Percentiles rank a stretch among this genome's conserved stretches.
phyloP scores from a whole-genome alignment of 2,797 vertebrate species.

The Eulemur rubriventer region DNA sequence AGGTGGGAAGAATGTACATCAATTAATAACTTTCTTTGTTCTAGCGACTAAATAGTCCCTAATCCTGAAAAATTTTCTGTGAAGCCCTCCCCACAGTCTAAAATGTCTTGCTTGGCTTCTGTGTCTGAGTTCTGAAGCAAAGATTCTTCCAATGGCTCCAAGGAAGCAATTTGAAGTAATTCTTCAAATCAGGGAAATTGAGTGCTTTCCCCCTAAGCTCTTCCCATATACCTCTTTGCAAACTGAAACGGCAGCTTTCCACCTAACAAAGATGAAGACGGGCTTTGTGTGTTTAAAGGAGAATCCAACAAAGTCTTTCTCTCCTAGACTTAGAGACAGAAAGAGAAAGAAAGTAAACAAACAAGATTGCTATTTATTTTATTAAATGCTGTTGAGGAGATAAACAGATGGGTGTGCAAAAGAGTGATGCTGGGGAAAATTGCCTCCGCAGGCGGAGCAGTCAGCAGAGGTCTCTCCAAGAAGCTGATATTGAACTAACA shows the following conservation, averaged over 20 bases:
- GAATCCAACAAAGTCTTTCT: neutral
- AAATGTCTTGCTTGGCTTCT: neutral
- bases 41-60: neutral
- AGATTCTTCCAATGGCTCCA: neutral
- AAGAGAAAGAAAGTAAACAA: neutral
- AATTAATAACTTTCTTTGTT: constrained; percentile 13
- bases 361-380: neutral
- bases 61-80: neutral
- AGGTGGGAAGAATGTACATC: neutral
- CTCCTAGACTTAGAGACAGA: neutral
- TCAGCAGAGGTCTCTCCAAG: neutral
- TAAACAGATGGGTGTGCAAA: neutral
- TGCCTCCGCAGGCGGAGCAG: neutral
- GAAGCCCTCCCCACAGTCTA: neutral
- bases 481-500: neutral
- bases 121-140: neutral
- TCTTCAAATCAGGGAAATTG: neutral
- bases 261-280: neutral
- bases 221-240: neutral
- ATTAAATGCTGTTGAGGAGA: neutral
- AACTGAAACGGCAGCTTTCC: neutral
- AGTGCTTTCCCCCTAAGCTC: neutral
- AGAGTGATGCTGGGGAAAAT: neutral
- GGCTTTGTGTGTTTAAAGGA: neutral
- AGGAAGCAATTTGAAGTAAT: neutral